Evolutionary conservation across 2,888 invertebrate species (phyloP), one percentile per base, ranked within the genome.

Genomic region (Chalcosyrphus nemorum): DNA sequence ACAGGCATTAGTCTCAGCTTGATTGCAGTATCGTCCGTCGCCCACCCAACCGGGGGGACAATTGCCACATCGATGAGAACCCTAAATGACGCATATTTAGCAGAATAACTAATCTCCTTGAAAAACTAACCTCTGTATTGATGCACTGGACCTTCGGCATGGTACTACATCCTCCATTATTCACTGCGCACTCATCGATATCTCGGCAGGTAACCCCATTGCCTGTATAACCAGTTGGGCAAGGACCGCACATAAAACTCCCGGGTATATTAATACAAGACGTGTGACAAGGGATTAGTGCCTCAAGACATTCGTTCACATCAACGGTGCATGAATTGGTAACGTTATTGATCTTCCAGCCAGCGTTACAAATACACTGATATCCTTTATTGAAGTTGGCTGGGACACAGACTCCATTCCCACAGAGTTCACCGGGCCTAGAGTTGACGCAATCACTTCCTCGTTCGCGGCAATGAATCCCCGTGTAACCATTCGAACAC

Each of bases 221-320:
- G 19, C 98, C 98, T 78, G 95, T 94, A 88, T 95, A 98, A 7
- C 98, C 97, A 87, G 92, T 87, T 0, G 99, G 99, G 91, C 99
- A 99, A 19, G 93, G 92, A 1, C 96, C 97, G 90, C 99, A 99
- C 82, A 93, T 93, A 91, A 97, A 99, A 4, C 96, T 94, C 1
- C 99, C 99, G 0, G 97, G 98, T 0, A 95, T 92, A 90, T 99
- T 99, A 77, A 97, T 94, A 90, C 99, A 99, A n/a, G 93, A 92
- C 0, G 97, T 97, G 65, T 92, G 93, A 89, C 98, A 99, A 4
- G 95, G 94, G 91, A 95, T 95, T 43, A 92, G 92, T 0, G 92
- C 90, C 0, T 92, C 91, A 9, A 93, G 93, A 89, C 99, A 99
- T 92, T 99, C 99, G 89, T 99, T 94, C 0, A 98, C 93, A 91